Percentiles rank a stretch among this genome's conserved stretches.
These are phyloP conservation scores for Apeira syringaria DNA, from an alignment of 2,888 invertebrate species.

Conservation along the genomic window DNA sequence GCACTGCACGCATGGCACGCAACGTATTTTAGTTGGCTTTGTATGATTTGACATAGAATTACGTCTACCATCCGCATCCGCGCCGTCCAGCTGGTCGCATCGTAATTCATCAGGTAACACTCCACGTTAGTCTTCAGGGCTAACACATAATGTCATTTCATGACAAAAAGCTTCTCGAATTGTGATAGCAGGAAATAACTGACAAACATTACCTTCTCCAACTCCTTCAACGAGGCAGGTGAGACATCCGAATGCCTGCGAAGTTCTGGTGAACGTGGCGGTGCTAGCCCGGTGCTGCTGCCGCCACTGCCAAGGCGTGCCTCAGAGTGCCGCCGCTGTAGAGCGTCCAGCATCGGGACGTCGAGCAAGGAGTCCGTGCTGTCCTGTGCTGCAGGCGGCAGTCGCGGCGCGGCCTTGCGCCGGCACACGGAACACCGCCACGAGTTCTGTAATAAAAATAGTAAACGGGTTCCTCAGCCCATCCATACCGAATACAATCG, in stretches of 20 bases:
- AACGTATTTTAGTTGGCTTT: no score
- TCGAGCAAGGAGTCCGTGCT: slow-evolving; percentile 93
- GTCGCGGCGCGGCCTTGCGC: slow-evolving; percentile 90
- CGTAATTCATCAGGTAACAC: no score
- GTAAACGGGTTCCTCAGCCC: no score
- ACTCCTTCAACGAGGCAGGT: slow-evolving; percentile 92
- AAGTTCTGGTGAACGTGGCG: slow-evolving; percentile 92
- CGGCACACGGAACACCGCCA: slow-evolving; percentile 97
- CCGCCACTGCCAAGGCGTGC: slow-evolving; percentile 79
- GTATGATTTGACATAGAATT: no score
- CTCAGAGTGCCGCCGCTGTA: slow-evolving; percentile 93
- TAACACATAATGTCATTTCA: no score
- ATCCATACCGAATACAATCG: no score
- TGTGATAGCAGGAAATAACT: no score
- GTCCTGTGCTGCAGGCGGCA: slow-evolving; percentile 89
- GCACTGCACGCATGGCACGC: no score
- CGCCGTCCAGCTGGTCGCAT: no score
- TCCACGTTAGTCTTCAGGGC: no score
- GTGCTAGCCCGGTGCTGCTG: slow-evolving; percentile 87
- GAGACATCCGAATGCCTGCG: slow-evolving; percentile 94
- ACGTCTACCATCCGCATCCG: no score
- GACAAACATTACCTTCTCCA: slow-evolving; percentile 90
- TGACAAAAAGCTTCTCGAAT: no score
- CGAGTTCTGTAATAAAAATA: slow-evolving; percentile 84
- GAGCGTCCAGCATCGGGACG: slow-evolving; percentile 90